Evolutionary conservation across 2,113 vertebrate species (phyloP), one percentile per base, ranked within the genome.

Genomic region (Gavialis gangeticus): DNA sequence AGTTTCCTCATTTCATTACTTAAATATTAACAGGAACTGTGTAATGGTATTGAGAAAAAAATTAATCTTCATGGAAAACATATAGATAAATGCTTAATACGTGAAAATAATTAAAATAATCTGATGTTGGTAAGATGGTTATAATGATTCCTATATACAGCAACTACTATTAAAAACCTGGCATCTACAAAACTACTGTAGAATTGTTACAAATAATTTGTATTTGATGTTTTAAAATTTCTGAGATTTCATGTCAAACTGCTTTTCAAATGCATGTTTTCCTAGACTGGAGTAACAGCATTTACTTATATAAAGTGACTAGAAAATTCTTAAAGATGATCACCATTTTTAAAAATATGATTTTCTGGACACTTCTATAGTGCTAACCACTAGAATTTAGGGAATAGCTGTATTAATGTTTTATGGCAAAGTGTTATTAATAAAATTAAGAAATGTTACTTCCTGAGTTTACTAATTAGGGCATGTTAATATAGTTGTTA

Each of bases 1-100:
- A 1, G 1, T 85, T 83, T 93, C 10, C 63, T 87, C 10, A 7
- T 5, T 84, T 24, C 84, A 78, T 16, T 89, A 22, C 57, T 37
- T 92, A 57, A 93, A 96, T 89, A 79, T 16, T 78, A 92, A 87
- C n/a, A 82, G 82, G 30, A 57, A 1, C 4, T 73, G 84, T 75
- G 85, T 30, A 86, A 82, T 10, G 8, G 27, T 3, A 24, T 86
- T 0, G 1, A 6, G 22, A 84, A 58, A 22, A 77, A 89, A 87
- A 79, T 1, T 11, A 5, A 58, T 55, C 60, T 13, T 2, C 5
- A 57, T 2, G 75, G 28, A 81, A 91, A 57, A 83, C 12, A 64
- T 25, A 25, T 1, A 69, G 7, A n/a, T 82, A 86, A 85, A 92
- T 63, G 15, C 2, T 14, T 69, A 87, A 54, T 28, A 34, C 15